Conservation (phyloP, 2,797 vertebrate genomes). For the Anniella stebbinsi region DNA sequence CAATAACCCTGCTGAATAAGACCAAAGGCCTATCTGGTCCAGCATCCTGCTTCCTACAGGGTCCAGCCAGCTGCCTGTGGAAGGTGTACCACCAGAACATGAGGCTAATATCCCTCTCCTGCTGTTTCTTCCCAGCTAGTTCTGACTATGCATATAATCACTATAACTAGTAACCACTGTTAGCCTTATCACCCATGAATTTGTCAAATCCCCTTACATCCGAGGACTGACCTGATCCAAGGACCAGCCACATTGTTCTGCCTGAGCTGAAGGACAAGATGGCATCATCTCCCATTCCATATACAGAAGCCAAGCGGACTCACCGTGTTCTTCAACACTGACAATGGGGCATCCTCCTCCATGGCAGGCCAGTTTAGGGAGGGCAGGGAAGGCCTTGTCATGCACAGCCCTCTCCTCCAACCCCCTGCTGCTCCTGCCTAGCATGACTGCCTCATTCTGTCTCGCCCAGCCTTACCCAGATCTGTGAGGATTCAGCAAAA, state of each 20-base stretch:
- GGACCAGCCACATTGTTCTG: background rate
- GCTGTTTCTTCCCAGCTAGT: too few relatives aligned
- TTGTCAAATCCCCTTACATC: background rate
- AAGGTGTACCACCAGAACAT: background rate
- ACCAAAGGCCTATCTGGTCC: background rate
- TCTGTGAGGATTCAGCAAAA: background rate
- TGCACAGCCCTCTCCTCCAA: background rate
- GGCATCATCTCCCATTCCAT: background rate
- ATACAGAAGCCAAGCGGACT: background rate
- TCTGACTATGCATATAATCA: background rate
- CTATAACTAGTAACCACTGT: background rate
- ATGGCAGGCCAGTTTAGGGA: background rate
- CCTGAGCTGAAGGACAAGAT: background rate
- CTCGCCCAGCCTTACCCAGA: background rate
- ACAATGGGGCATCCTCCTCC: background rate
- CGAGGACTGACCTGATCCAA: too few relatives aligned
- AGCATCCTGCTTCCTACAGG: background rate
- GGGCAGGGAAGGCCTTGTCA: background rate
- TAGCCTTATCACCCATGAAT: background rate
- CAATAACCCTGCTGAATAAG: background rate
- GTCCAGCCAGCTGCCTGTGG: background rate
- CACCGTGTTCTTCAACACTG: background rate
- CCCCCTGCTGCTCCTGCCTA: too few relatives aligned
- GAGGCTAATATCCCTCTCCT: too few relatives aligned
- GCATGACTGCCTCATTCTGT: too few relatives aligned